Conservation (phyloP, 1,140 invertebrate species). For the Anastrepha ludens region DNA sequence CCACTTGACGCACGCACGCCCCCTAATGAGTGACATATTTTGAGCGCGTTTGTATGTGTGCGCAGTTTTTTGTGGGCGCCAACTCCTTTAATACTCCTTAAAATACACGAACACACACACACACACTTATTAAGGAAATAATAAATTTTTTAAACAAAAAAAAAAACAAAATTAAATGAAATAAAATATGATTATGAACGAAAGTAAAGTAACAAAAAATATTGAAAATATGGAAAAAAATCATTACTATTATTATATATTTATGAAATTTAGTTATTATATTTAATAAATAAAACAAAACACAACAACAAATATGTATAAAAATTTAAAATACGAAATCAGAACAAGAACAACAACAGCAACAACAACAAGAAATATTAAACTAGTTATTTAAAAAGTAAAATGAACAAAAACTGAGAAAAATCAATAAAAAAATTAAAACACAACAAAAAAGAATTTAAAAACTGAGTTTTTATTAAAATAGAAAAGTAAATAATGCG, state of each 20-base stretch:
- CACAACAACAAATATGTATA: conserved; percentile 56
- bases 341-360: conserved; percentile 50
- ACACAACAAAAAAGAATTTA: conserved; percentile 37
- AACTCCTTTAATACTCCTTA: neutral
- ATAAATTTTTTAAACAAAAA: conserved; percentile 46
- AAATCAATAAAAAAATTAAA: conserved; percentile 51
- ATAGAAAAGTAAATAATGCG: neutral
- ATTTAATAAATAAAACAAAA: conserved; percentile 53
- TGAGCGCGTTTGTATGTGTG: neutral
- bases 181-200: neutral
- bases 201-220: conserved; percentile 6
- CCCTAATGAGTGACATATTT: neutral
- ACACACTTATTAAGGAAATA: neutral
- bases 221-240: conserved; percentile 35
- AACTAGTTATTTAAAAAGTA: conserved; percentile 52
- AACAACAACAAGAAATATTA: conserved; percentile 56
- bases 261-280: conserved; percentile 55
- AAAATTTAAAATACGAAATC: conserved; percentile 54
- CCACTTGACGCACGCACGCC: neutral
- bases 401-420: conserved; percentile 37
- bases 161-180: conserved; percentile 14
- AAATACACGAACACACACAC: neutral
- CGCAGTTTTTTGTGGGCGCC: neutral
- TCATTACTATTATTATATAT: conserved; percentile 48
- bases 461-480: conserved; percentile 14